phyloP scores from a whole-genome alignment of 2,113 vertebrate species.

The Podarcis raffonei region DNA sequence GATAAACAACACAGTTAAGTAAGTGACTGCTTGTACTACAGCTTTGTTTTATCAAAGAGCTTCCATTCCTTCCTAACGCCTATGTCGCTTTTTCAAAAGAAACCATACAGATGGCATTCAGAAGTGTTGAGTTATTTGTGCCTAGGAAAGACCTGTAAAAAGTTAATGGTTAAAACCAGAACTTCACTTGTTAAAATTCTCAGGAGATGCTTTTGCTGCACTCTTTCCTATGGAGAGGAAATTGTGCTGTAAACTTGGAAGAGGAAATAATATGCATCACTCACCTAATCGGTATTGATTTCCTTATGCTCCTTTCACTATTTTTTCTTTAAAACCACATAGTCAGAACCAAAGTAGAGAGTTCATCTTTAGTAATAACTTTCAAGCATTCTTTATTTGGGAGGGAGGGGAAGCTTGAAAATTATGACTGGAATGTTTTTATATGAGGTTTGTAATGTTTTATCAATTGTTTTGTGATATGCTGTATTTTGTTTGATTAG shows the following conservation, averaged over 20 bases:
- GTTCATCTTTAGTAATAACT: not conserved
- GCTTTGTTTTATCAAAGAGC: not conserved
- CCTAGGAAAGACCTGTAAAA: not conserved
- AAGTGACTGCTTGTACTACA: not conserved
- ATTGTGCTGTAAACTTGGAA: not conserved
- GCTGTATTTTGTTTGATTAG: too few species aligned
- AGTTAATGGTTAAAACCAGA: not conserved
- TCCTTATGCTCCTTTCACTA: not conserved
- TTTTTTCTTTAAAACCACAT: not conserved
- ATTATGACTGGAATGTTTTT: not conserved
- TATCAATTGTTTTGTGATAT: too few species aligned
- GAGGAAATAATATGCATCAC: not conserved
- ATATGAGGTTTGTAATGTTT: not conserved
- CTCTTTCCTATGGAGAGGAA: not conserved
- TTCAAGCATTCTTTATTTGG: not conserved
- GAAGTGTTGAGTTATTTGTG: not conserved
- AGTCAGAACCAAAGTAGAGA: not conserved
- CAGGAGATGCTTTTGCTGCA: not conserved
- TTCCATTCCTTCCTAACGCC: not conserved
- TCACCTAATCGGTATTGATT: not conserved
- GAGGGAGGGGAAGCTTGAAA: not conserved
- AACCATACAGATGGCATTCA: not conserved
- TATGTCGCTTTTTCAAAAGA: rapidly evolving
- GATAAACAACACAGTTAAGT: not conserved
- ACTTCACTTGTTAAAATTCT: not conserved